phyloP scores from a whole-genome alignment of 2,888 invertebrate genomes.

The Andrena dorsata region DNA sequence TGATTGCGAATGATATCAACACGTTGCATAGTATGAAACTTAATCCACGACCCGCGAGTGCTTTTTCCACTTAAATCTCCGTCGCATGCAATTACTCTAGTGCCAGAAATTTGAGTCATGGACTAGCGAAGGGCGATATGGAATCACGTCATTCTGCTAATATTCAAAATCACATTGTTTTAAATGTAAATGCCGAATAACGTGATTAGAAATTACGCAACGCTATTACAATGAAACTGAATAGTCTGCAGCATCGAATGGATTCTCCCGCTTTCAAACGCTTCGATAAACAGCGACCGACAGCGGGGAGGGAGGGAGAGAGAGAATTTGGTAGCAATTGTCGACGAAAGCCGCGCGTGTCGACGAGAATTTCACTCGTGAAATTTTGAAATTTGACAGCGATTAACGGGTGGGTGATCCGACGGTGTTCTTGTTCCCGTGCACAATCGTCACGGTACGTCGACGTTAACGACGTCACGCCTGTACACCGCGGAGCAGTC shows the following conservation, averaged over 20 bases:
- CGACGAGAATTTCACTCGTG: conserved; percentile 18
- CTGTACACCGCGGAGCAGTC: conserved; percentile 57
- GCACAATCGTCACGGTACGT: conserved; percentile 67
- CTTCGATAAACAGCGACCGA: not conserved
- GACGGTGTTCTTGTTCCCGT: conserved; percentile 60
- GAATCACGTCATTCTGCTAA: not conserved
- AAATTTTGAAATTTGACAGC: conserved; percentile 63
- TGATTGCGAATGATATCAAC: conserved; percentile 41
- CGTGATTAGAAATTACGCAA: not conserved
- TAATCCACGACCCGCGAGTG: not conserved
- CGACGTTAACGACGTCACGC: conserved; percentile 68
- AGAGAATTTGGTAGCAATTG: conserved; percentile 19
- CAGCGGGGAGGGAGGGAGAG: not conserved
- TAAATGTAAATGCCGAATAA: not conserved
- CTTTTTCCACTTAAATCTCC: no score
- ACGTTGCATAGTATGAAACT: conserved; percentile 1
- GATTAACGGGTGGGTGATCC: conserved; percentile 64
- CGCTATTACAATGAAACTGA: not conserved
- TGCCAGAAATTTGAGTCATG: no score
- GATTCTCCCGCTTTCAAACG: not conserved
- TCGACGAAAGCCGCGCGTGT: conserved; percentile 10
- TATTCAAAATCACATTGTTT: not conserved
- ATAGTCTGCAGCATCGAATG: not conserved
- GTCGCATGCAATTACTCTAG: no score
- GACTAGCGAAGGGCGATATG: not conserved